phyloP scores from a whole-genome alignment of 2,113 vertebrate species.

The Formicarius rufipectus region DNA sequence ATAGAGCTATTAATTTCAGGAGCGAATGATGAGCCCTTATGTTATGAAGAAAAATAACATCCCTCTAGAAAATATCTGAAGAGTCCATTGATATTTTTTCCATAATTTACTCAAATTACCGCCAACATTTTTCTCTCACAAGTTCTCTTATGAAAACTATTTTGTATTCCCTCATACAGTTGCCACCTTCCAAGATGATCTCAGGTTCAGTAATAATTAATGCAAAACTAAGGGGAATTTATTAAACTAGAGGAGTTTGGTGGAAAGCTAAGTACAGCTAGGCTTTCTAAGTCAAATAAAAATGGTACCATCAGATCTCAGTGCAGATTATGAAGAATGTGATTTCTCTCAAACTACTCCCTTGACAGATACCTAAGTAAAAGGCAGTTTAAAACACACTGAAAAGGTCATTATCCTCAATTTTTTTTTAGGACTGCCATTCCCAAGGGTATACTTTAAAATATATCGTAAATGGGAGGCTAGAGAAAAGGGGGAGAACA shows the following conservation, averaged over 20 bases:
- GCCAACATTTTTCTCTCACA: slow-evolving; percentile 12
- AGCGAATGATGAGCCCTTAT: slow-evolving; percentile 17
- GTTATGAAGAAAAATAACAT: slow-evolving; percentile 33
- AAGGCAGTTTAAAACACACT: not conserved
- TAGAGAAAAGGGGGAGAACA: not conserved
- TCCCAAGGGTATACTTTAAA: not conserved
- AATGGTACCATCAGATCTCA: not conserved
- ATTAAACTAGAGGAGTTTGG: not conserved
- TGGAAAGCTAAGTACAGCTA: not conserved
- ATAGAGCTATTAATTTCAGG: slow-evolving; percentile 50
- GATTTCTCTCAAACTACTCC: not conserved
- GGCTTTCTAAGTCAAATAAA: not conserved
- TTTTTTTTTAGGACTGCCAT: not conserved
- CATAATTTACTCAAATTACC: slow-evolving; percentile 21
- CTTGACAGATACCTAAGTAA: slow-evolving; percentile 1
- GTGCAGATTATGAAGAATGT: not conserved
- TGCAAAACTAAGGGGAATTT: not conserved
- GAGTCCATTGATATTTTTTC: slow-evolving; percentile 34
- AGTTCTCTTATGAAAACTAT: not conserved
- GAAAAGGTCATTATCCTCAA: not conserved
- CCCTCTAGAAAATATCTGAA: slow-evolving; percentile 37
- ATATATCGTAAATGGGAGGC: not conserved
- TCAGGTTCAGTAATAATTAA: not conserved
- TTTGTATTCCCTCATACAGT: not conserved
- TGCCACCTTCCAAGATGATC: not conserved